Conservation (phyloP, 2,888 invertebrate genomes). For the Scelioninae gen. 1 region DNA sequence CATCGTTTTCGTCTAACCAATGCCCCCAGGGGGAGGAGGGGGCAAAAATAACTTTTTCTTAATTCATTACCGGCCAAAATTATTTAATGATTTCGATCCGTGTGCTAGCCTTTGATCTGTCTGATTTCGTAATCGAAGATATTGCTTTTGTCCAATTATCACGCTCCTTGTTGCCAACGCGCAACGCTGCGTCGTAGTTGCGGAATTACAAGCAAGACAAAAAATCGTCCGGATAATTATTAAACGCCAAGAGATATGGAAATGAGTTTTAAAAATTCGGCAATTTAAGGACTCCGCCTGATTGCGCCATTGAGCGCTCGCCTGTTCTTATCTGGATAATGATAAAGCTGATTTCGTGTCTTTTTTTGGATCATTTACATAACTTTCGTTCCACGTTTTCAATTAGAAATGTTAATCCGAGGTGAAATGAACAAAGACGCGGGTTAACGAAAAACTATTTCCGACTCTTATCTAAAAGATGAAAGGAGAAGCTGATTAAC, state of each 20-base stretch:
- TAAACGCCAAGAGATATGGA: slow-evolving; percentile 31
- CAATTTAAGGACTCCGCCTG: background rate
- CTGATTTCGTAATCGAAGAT: slow-evolving; percentile 53
- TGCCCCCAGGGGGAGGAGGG: slow-evolving; percentile 34
- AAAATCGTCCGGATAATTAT: slow-evolving; percentile 45
- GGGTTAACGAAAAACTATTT: slow-evolving; percentile 6
- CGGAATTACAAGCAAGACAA: slow-evolving; percentile 1
- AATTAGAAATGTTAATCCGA: slow-evolving; percentile 19
- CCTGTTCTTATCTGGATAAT: slow-evolving; percentile 14
- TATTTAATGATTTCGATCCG: slow-evolving; percentile 65
- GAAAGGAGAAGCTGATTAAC: slow-evolving; percentile 10
- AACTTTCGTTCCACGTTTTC: slow-evolving; percentile 8
- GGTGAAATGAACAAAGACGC: slow-evolving; percentile 6
- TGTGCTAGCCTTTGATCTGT: slow-evolving; percentile 41
- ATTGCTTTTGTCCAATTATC: slow-evolving; percentile 54
- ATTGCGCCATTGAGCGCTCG: background rate
- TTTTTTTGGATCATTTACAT: slow-evolving; percentile 1
- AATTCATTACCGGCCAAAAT: slow-evolving; percentile 63
- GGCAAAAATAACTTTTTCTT: slow-evolving; percentile 64
- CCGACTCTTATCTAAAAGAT: slow-evolving; percentile 23
- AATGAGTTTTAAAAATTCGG: slow-evolving; percentile 19
- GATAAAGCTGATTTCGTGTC: slow-evolving; percentile 7
- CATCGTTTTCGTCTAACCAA: slow-evolving; percentile 59
- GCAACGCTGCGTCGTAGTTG: slow-evolving; percentile 23
- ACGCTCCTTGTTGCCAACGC: slow-evolving; percentile 63